Evolutionary conservation across 2,113 vertebrate species (phyloP).

Genomic region (Caranx ignobilis): DNA sequence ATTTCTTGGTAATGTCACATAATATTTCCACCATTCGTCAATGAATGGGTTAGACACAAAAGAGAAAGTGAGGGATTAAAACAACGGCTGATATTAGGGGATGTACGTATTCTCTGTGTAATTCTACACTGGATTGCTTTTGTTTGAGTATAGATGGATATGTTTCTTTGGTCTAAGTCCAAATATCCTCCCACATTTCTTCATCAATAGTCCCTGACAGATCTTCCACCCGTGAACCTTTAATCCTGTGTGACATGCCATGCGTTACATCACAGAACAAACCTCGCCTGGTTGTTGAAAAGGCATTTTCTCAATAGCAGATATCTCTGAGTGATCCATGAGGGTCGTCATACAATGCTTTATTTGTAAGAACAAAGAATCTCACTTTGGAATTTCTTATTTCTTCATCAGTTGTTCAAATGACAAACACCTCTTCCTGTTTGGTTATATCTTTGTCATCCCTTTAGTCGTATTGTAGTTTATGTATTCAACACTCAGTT

Average conservation of each 20-base stretch:
- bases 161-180: neutral
- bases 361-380: neutral
- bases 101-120: constrained; percentile 6
- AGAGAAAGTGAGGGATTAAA: neutral
- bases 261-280: neutral
- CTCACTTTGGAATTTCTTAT: neutral
- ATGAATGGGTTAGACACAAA: neutral
- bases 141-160: neutral
- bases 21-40: neutral
- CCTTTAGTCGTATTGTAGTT: neutral
- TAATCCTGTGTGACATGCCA: neutral
- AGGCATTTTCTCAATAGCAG: neutral
- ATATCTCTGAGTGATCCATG: neutral
- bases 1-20: neutral
- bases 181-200: neutral
- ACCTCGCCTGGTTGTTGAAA: neutral
- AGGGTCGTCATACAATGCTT: neutral
- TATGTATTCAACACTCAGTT: neutral
- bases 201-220: neutral
- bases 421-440: neutral
- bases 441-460: neutral
- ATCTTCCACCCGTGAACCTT: neutral
- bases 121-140: neutral
- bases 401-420: neutral
- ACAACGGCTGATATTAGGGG: neutral